phyloP scores from a whole-genome alignment of 2,888 invertebrate genomes.

The Epinotia brunnichana region DNA sequence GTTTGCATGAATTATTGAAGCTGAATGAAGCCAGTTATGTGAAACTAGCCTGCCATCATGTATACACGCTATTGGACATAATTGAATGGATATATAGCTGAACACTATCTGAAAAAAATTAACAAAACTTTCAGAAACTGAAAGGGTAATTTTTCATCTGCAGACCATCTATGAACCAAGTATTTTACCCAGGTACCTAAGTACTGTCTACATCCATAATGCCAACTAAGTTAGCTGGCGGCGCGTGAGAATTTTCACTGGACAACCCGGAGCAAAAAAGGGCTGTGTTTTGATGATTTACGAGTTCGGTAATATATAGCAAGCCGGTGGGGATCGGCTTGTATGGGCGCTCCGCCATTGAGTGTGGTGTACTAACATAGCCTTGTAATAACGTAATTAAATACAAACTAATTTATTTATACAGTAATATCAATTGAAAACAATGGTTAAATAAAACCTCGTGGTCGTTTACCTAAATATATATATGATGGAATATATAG shows the following conservation, averaged over 20 bases:
- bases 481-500: too few relatives aligned
- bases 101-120: background rate
- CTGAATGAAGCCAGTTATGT: background rate
- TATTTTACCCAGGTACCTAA: background rate
- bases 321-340: too few relatives aligned
- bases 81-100: background rate
- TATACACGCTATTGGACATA: background rate
- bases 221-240: too few relatives aligned
- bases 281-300: too few relatives aligned
- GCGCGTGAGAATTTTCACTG: too few relatives aligned
- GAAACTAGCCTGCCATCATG: background rate
- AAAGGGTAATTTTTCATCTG: background rate
- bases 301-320: too few relatives aligned
- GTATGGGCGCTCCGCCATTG: too few relatives aligned
- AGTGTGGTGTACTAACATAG: conserved; percentile 4
- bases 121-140: background rate
- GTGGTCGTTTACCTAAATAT: too few relatives aligned
- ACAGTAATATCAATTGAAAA: too few relatives aligned
- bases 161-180: background rate
- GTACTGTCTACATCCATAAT: background rate
- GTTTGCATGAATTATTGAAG: conserved; percentile 20
- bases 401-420: too few relatives aligned
- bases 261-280: too few relatives aligned
- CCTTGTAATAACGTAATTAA: background rate
- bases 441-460: too few relatives aligned